Base-by-base conservation (phyloP, 1,140 invertebrate species). In the Drosophila asahinai region DNA sequence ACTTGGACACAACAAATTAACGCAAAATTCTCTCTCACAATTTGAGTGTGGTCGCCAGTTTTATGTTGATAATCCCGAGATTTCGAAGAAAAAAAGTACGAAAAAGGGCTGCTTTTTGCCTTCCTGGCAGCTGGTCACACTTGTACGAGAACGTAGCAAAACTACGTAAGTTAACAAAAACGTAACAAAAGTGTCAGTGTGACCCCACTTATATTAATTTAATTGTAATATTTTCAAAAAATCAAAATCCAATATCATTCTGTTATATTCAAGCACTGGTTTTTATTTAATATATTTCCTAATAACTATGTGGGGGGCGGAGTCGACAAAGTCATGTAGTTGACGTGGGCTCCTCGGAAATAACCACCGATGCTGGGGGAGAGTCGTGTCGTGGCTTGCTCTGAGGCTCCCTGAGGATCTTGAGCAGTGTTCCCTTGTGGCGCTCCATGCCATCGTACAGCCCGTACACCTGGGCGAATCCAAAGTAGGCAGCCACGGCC, bases 401-500 rank as follows among this genome's bases (percentile, higher is more conserved):
- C 5, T 17, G 57, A 27, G 36, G 36, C 36, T 77, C 51, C 9
- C 25, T 33, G 5, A 86, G 12, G 42, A 80, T 70, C 25, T 49
- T 78, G 3, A 62, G 30, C 3, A 83, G 40, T 0, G 43, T 43
- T 17, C 33, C 58, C 43, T 65, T 74, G 14, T 71, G 57, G 6
- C 80, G 73, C 1, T 77, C 63, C 33, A 79, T 71, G 4, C 63
- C 75, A 14, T 61, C 81, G 27, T 77, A 81, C 5, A 86, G 57
- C 4, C 72, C 73, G 22, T 77, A 86, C 0, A 92, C 61, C 9
- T 91, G 84, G 6, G 83, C 30, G 5, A 93, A 82, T 4, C 90
- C 92, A 47, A 93, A 91, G 58, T 92, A 91, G 2, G 80, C 84
- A 36, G 79, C 62, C 9, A 90, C 48, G 14, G 72, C 71, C 25